Conservation (phyloP, 2,888 invertebrate genomes). For the Ypsolopha scabrella region DNA sequence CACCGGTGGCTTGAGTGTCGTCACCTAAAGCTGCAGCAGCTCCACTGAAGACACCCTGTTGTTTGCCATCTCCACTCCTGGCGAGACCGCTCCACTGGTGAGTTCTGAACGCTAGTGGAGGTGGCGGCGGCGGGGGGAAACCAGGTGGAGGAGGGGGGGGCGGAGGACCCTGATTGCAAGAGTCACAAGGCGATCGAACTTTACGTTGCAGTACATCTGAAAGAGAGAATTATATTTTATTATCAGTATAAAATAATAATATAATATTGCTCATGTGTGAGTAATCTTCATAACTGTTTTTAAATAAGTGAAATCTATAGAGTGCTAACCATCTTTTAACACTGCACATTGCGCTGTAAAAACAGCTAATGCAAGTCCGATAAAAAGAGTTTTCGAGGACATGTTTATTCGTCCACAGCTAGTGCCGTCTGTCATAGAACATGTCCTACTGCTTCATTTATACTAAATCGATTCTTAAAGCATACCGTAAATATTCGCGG, state of each 20-base stretch:
- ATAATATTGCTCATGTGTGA: no score
- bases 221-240: no score
- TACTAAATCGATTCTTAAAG: not conserved
- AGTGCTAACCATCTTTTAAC: not conserved
- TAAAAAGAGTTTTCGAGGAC: not conserved
- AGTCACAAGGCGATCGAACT: constrained; percentile 22
- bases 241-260: no score
- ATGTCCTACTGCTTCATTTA: not conserved
- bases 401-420: not conserved
- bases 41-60: constrained; percentile 37
- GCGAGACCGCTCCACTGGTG: constrained; percentile 42
- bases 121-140: constrained; percentile 13
- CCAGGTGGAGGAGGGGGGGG: constrained; percentile 10
- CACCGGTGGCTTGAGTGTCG: constrained; percentile 19
- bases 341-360: not conserved
- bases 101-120: constrained; percentile 25
- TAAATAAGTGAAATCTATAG: not conserved
- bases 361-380: not conserved
- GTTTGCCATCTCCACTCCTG: constrained; percentile 22
- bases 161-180: constrained; percentile 15
- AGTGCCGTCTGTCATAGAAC: not conserved
- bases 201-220: constrained; percentile 14
- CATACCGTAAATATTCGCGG: not conserved
- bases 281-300: no score
- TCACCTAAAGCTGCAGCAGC: constrained; percentile 28